Evolutionary conservation across 2,113 vertebrate genomes (phyloP).

Genomic region (Halichoerus grypus): DNA sequence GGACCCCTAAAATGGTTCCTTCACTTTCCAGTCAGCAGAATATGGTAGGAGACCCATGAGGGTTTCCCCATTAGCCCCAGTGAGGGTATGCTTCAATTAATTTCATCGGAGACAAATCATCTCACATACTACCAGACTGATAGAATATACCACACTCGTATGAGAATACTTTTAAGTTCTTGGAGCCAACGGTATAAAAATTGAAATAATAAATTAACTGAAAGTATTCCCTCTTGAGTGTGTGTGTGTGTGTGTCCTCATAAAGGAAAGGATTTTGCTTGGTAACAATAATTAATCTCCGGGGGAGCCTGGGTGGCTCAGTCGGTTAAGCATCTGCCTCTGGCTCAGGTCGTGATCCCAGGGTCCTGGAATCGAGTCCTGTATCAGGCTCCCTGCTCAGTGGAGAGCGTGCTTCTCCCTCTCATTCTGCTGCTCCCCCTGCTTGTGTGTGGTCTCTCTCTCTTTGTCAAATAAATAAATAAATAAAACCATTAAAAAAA

Average conservation of each 20-base stretch:
- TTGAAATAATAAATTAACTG: neutral
- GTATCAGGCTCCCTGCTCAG: neutral
- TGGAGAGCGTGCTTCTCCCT: neutral
- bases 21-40: neutral
- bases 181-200: neutral
- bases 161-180: neutral
- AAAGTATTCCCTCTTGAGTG: neutral
- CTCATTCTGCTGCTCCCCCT: too few relatives aligned
- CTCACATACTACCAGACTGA: neutral
- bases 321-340: neutral
- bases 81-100: neutral
- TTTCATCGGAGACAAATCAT: neutral
- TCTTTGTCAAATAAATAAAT: neutral
- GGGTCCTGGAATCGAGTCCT: neutral
- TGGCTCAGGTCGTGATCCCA: neutral
- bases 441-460: neutral
- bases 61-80: neutral
- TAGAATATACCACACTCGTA: neutral
- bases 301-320: neutral
- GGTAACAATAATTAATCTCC: neutral
- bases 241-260: neutral
- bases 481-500: neutral
- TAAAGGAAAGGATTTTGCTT: constrained; percentile 19
- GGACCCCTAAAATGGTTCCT: neutral
- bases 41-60: neutral